Base-by-base conservation (phyloP, 2,113 vertebrate species). In the Ivindomyrus marchei region DNA sequence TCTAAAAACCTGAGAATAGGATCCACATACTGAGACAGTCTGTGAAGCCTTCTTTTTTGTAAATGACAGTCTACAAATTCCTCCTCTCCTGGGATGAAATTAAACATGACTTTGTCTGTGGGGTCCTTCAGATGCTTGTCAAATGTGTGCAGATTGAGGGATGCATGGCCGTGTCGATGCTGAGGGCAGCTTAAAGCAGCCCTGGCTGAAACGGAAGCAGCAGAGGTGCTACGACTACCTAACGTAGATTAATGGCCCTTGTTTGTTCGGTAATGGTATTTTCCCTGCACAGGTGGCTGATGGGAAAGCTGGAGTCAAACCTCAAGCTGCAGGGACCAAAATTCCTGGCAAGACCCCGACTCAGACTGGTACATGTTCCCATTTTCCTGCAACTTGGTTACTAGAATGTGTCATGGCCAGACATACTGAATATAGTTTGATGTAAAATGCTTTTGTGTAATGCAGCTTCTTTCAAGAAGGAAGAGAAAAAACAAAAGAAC, bases 331-430 rank as follows among this genome's bases (percentile, higher is more conserved):
- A 0, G 96, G 96, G 91, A 95, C 96, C 31, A 98, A 97, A 93
- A 96, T 97, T 77, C 95, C 97, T 2, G 96, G 96, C 24, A 98
- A 97, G 96, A 95, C 97, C 3, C 95, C 97, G 49, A 49, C 92
- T 92, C 94, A 94, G 11, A 90, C 94, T 93, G 95, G 95, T 95
- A 90, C 46, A 3, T 53, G 42, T 49, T 39, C 53, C 31, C 17
- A 27, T 47, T 86, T 58, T 36, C 21, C 56, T 17, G 3, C 39
- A 84, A 0, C 2, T 0, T 6, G 15, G 36, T 85, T n/a, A 45
- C 5, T 49, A 87, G 13, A 0, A 2, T 80, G 74, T 80, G 31
- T 42, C 3, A 4, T 88, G 53, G 49, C 42, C 70, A 21, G 11
- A 39, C 39, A 7, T 50, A 17, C 53, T 56, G 19, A 21, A 56